Evolutionary conservation across 2,797 vertebrate species (phyloP), one percentile per base, ranked within the genome.

Genomic region (Semaprochilodus insignis): DNA sequence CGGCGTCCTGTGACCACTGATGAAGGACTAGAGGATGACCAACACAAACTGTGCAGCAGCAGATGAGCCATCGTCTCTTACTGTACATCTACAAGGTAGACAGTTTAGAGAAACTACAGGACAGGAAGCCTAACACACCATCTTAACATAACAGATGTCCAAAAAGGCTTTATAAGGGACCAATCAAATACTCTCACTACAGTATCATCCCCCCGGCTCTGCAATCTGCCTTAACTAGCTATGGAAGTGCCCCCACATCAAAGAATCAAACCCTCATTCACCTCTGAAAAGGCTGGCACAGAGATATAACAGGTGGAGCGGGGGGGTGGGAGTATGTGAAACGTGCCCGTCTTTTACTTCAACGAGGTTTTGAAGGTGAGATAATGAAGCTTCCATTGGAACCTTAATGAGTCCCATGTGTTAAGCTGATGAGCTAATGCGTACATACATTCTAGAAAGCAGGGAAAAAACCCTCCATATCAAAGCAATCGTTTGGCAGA

Each of bases 401-500:
- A 78, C 78, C 80, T 78, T 94, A 94, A 95, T 81, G 77, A 88
- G 88, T 57, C 69, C 88, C 93, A 91, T 87, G 88, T 95, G 92
- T 85, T 81, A 72, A 36, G 72, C 76, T 83, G 89, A 92, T 91
- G 91, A 94, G 86, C 88, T 90, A 89, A 93, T 81, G 81, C 51
- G 34, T 54, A 74, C 57, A 71, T 11, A 72, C 81, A 72, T 85
- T 81, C 67, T 62, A 60, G 51, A 81, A 6, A 31, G 36, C 0
- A 10, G 16, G 11, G 36, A 74, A 66, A 57, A 69, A 60, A 75
- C 48, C 77, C 57, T 66, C 36, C 54, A 59, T 83, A 81, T 88
- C 85, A 86, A 85, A 81, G 83, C 72, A 78, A 82, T 76, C 67
- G 36, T 82, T 73, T 88, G 94, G 94, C 94, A 93, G 1, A 19